A percentile compares a stretch with the other conserved stretches of the same genome.
Evolutionary conservation across 1,140 invertebrate genomes (phyloP).

Genomic region (Drosophila grimshawi): DNA sequence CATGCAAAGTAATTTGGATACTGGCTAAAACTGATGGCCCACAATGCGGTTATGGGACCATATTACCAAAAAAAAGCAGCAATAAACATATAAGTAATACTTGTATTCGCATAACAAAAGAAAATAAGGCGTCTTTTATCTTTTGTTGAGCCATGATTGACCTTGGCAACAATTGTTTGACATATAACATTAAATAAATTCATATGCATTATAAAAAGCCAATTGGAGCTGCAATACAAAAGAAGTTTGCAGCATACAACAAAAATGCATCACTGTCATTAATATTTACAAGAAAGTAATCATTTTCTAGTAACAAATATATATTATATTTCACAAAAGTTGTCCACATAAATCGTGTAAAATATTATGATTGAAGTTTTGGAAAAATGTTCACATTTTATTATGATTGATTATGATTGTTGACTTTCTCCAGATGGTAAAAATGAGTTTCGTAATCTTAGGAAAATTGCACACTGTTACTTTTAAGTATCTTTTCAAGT

Average conservation of each 20-base stretch:
- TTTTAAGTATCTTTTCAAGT: neutral
- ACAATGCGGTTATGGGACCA: conserved; percentile 33
- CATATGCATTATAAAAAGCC: conserved; percentile 41
- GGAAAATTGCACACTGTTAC: no score
- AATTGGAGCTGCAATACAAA: conserved; percentile 41
- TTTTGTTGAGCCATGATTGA: conserved; percentile 52
- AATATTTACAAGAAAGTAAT: no score
- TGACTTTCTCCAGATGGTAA: no score
- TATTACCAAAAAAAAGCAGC: conserved; percentile 11
- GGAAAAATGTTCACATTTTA: no score
- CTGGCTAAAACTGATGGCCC: conserved; percentile 20
- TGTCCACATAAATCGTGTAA: no score
- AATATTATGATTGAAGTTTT: no score
- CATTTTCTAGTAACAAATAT: no score
- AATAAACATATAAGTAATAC: neutral
- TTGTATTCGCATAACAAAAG: conserved; percentile 8
- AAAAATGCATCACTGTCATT: no score
- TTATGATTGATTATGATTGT: no score
- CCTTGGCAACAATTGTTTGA: conserved; percentile 72
- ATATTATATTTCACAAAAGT: no score
- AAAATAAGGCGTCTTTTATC: conserved; percentile 14
- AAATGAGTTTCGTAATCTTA: no score
- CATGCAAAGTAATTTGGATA: conserved; percentile 59
- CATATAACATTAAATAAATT: conserved; percentile 22
- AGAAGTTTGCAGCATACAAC: conserved; percentile 2